Base-by-base conservation (phyloP, 2,113 vertebrate genomes). In the Ancistrus triradiatus region DNA sequence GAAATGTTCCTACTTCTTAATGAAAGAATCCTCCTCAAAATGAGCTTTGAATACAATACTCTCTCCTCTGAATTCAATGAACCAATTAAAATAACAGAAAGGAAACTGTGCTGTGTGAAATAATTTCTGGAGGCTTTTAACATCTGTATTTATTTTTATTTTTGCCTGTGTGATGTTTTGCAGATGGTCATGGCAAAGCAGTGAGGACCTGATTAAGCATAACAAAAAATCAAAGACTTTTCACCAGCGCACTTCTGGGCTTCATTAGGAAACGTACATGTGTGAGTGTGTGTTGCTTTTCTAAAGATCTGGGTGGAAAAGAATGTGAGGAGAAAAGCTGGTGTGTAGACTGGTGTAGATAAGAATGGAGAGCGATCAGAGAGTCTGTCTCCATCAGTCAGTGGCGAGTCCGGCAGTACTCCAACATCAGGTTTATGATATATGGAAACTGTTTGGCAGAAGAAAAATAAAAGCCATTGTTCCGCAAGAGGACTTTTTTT, bases 401-500 rank as follows among this genome's bases (percentile, higher is more conserved):
- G n/a, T 7, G 14, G 48, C 7, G 22, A 14, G 15, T 18, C 25
- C 49, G 31, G 25, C 49, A 11, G 25, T 11, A 18, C n/a, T n/a
- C n/a, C n/a, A n/a, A n/a, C n/a, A n/a, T n/a, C 17, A 15, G 22
- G 24, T 8, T 27, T 50, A 8, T 31, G 27, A 51, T 51, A 28
- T 51, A 31, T 51, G 14, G 49, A 31, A 51, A 51, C 18, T 4
- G 4, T 31, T 51, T 51, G n/a, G 7, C 2, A 14, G 22, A n/a
- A 27, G 27, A 27, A 31, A 31, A n/a, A 51, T 27, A 35, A 53
- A 53, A 53, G 27, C 50, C 27, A 53, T 53, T 35, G 50, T 53
- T 53, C 17, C 15, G n/a, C 19, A 13, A 10, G 27, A 35, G 50
- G 14, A 10, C 11, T 15, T 0, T 18, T 51, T 52, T 14, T 51